Base-by-base conservation (phyloP, 2,113 vertebrate genomes). In the Archilochus colubris region DNA sequence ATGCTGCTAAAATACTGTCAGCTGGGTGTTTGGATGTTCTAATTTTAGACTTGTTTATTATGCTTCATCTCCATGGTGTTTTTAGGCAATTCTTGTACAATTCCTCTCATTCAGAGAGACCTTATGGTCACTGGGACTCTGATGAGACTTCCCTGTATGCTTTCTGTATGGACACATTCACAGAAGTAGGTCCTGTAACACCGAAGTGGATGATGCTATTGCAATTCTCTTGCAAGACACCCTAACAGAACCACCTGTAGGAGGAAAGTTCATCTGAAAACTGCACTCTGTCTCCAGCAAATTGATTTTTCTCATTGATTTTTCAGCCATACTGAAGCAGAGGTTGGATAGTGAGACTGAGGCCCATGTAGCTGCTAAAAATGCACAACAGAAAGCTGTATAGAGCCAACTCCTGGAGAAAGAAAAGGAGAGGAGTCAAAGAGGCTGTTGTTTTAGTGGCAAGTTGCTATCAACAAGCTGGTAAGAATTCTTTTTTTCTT, bases 31-130 rank as follows among this genome's bases (percentile, higher is more conserved):
- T 74, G 89, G 59, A 59, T 93, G 86, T 59, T 91, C 94, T 94
- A 94, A 94, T 85, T 94, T 95, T 95, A 95, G 75, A 25, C 78
- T 85, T 95, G 89, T 95, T 96, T 95, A 88, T 97, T 89, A 89
- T 89, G 75, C 53, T 93, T 91, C 72, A 88, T 96, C 82, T 95
- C 95, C 88, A 92, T 95, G 82, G 82, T 59, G 62, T n/a, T 95
- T 96, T 96, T 74, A 93, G 79, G 76, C 73, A 70, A 90, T 93
- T 89, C 85, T 91, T 67, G 38, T 53, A 80, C 51, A 89, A 91
- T 63, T 79, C 64, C n/a, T 92, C 58, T 78, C 86, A 86, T 82
- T 69, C 64, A 67, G 33, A 76, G 44, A 87, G 82, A 59, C 43
- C 33, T 48, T 48, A 50, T 2, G 2, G 87, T 86, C 82, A 80